Evolutionary conservation across 2,888 invertebrate species (phyloP).

Genomic region (Zonitis immaculata): DNA sequence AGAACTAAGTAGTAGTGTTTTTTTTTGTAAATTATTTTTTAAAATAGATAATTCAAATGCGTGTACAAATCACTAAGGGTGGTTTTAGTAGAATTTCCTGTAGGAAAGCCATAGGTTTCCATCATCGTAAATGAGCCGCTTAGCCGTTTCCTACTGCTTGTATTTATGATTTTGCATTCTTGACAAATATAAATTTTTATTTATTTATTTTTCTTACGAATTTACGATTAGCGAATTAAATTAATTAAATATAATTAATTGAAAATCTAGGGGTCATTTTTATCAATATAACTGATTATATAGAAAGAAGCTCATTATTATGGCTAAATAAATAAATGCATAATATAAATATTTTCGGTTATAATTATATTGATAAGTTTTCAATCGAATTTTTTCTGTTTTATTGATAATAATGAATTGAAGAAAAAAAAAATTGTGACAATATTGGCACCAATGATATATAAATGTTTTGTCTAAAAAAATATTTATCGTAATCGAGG

Average conservation of each 20-base stretch:
- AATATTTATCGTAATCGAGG: not conserved
- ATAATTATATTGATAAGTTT: too few species aligned
- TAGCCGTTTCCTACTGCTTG: constrained; percentile 3
- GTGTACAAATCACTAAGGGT: not conserved
- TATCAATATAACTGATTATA: too few species aligned
- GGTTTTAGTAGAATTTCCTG: not conserved
- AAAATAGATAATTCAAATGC: too few species aligned
- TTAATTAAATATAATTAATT: too few species aligned
- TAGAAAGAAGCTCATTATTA: too few species aligned
- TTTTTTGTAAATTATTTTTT: too few species aligned
- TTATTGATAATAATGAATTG: not conserved
- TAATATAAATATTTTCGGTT: too few species aligned
- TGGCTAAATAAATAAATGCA: too few species aligned
- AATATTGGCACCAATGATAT: not conserved
- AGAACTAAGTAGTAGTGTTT: too few species aligned
- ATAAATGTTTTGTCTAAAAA: not conserved
- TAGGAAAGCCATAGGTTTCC: not conserved
- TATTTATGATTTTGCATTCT: constrained; percentile 2
- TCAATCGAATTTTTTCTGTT: not conserved
- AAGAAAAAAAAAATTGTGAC: not conserved
- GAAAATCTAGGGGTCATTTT: too few species aligned
- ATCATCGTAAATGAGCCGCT: constrained; percentile 6
- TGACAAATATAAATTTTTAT: not conserved
- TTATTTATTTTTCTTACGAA: not conserved
- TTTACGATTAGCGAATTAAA: too few species aligned